Evolutionary conservation across 1,140 invertebrate genomes (phyloP), one percentile per base, ranked within the genome.

Genomic region (Heliconius hewitsoni): DNA sequence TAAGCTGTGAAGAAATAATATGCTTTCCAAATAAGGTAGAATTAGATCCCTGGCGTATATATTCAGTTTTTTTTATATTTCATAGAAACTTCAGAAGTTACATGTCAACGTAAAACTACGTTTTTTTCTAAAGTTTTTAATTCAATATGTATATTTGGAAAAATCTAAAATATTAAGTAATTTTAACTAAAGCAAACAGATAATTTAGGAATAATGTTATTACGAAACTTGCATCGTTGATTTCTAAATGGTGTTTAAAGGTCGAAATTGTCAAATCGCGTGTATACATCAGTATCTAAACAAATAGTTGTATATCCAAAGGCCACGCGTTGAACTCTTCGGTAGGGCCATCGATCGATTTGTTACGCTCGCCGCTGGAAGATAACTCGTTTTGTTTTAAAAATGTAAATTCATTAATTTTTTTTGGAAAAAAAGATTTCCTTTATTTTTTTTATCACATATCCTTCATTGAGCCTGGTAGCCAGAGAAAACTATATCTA

Each of bases 341-440:
- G 79, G 78, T 81, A 86, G 92, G 90, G 91, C 88, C 89, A 86
- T 86, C 86, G 92, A 83, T 90, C 91, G 91, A 93, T 93, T 93
- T 72, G 90, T 82, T 83, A 87, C 88, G 91, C 84, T 85, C 55
- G 23, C 55, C 76, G 75, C 71, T 57, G 55, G 30, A 37, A 81
- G 74, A 77, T 60, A 71, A 76, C 46, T 77, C 60, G 72, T 77
- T 60, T 74, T 39, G 34, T 39, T 72, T 76, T 39, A 66, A 76
- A 66, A 66, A 66, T 66, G 60, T 30, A 66, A 66, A 30, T 30
- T 27, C 60, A 30, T 66, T 30, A 30, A 30, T 3, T 30, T 8
- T 30, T 27, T 66, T 66, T 1, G 5, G n/a, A 27, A n/a, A 27
- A 30, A 30, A 27, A 16, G 0, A 27, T 66, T 66, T 13, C 11